Evolutionary conservation across 2,888 invertebrate species (phyloP), one percentile per base, ranked within the genome.

Genomic region (Nephrocerus scutellatus): DNA sequence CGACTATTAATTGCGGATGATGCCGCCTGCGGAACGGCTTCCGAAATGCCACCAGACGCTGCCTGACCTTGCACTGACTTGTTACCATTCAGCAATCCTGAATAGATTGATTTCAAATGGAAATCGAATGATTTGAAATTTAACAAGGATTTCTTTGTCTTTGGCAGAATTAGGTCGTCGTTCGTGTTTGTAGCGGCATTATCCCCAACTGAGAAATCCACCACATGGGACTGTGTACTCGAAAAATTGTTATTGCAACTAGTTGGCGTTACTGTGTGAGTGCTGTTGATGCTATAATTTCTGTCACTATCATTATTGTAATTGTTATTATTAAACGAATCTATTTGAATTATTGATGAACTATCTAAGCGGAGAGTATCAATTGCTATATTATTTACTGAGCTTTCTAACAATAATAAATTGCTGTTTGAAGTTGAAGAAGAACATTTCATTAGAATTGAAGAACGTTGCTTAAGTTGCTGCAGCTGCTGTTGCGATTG

Each of bases 51-150:
- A 12, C 43, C 42, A 28, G 22, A 9, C 20, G 23, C 6, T 35
- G 5, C 16, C 30, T n/a, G 16, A 30, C 8, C 46, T 44, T 30
- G 41, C 45, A 13, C 46, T 43, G 41, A 43, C 41, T 46, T 42
- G 25, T 48, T 48, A 23, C 54, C 53, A 29, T 52, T 57, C 4
- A 61, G 60, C 23, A 66, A 42, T 5, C 66, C 66, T n/a, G 60
- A 56, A 47, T 68, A 68, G 13, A 68, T 43, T 2, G 66, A 64
- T 45, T 67, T 68, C 24, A 68, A 54, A 44, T 67, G 66, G 43
- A 67, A 68, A 47, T 68, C 69, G 22, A 68, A 59, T 5, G 68
- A 67, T 49, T 62, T 60, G 44, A 68, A 68, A 38, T 62, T 68
- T 38, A 69, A 60, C 46, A 68, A 44, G 6, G 64, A 62, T 37